Base-by-base conservation (phyloP, 1,140 invertebrate species). In the Hycleus cichorii region DNA sequence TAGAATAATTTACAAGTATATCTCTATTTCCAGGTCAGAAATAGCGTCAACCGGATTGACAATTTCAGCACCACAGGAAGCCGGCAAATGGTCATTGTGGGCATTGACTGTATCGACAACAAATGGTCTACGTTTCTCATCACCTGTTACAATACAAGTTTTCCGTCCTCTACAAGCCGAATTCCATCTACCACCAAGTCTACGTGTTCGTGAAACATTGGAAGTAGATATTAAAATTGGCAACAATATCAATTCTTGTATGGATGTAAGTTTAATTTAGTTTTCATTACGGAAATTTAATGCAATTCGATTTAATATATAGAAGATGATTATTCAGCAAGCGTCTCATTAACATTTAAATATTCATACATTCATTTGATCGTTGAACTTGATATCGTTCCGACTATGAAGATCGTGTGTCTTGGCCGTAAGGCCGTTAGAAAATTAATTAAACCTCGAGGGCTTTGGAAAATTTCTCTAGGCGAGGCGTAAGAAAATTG, bases 221-320 rank as follows among this genome's bases (percentile, higher is more conserved):
- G 81, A 84, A 66, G 78, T 83, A 0, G 82, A 83, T 64, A 81
- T 83, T 59, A 82, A 81, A 68, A 83, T 84, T 39, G 81, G 77
- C 0, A 84, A 83, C 60, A 83, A 83, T 57, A 77, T 83, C 49
- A 82, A 83, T 64, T 80, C 81, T 50, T 84, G 83, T 71, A 80
- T 84, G 73, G 83, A 84, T 63, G 83, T 84, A 71, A 83, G 81
- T 80, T 40, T 40, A 25, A 46, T 46, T 38, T 25, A 10, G 10
- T 32, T 44, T 52, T 52, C 38, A 43, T 52, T 52, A 43, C 18
- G 43, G 32, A 32, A 32, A 32, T 32, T 5, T 7, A 7, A 32
- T 7, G 2, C 2, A 32, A 32, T 32, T 32, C 4, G 32, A 32
- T 32, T 32, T 5, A 7, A 4, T 32, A 2, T 32, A 32, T 32